Evolutionary conservation across 2,888 invertebrate species (phyloP), one percentile per base, ranked within the genome.

Genomic region (Dilophus febrilis): DNA sequence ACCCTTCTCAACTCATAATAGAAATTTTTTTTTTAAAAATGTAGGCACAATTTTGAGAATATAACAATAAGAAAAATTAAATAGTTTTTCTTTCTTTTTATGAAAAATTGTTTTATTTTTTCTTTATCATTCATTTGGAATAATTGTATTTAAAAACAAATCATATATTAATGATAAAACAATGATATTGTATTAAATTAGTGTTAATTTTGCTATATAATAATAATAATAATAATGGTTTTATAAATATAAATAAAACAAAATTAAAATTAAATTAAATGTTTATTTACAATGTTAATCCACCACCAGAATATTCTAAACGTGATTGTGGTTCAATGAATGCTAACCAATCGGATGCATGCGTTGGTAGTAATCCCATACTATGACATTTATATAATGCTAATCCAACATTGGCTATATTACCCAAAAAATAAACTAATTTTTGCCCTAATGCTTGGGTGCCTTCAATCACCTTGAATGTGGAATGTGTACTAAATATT

Each of bases 361-460:
- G 92, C 37, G 94, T 94, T 2, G 97, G 97, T 40, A 97, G 64
- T 19, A 97, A 62, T 2, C 95, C 97, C 94, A 97, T 95, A 45
- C 90, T 90, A 54, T 95, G 92, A 59, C 95, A 97, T 64, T 97
- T 97, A 58, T 95, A 97, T 31, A 97, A 65, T 18, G 95, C 95
- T 48, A 97, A 62, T 1, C 77, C 77, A 45, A 97, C 77, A 58
- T 92, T 91, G 1, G 90, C 81, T 48, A 94, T 64, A 61, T 97
- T 95, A 7, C 97, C 97, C 50, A 97, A 66, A 47, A 92, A 73
- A 59, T 88, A 97, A 2, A 92, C 86, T 49, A 92, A 71, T 56
- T 92, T 94, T 64, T 97, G 95, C 2, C 87, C 77, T 31, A 74
- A 70, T 1, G 88, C 86, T 61, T 87, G 88, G 31, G 82, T 79